Evolutionary conservation across 2,888 invertebrate genomes (phyloP).

Genomic region (Pyrrhopygopsis socrates): DNA sequence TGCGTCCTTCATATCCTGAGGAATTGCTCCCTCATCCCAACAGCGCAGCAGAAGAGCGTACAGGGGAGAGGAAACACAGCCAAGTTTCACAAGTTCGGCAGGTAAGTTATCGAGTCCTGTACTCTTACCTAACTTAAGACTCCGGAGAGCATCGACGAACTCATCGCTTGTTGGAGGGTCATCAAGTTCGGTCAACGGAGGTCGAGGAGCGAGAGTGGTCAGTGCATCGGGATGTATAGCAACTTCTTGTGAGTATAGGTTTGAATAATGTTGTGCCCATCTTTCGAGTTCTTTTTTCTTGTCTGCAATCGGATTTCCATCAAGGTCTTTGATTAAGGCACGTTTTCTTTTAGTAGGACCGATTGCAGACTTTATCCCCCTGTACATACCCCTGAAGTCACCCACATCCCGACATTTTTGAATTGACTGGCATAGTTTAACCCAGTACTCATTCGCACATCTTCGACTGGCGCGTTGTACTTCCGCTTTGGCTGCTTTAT

Average conservation of each 20-base stretch:
- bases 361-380: conserved; percentile 50
- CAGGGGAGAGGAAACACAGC: background rate
- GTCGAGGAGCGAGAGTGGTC: too few species aligned
- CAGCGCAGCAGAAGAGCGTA: conserved; percentile 8
- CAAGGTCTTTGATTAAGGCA: conserved; percentile 38
- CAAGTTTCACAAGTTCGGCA: conserved; percentile 24
- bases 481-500: background rate
- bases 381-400: conserved; percentile 41
- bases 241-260: background rate
- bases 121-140: conserved; percentile 33
- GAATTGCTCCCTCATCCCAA: background rate
- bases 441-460: conserved; percentile 18
- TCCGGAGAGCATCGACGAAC: background rate
- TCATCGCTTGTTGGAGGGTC: too few species aligned
- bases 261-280: conserved; percentile 26
- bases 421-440: background rate
- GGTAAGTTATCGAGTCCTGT: conserved; percentile 27
- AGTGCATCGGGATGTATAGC: background rate
- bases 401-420: background rate
- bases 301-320: conserved; percentile 37
- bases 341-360: conserved; percentile 55
- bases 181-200: too few species aligned
- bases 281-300: background rate
- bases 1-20: conserved; percentile 29
- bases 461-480: background rate